Base-by-base conservation (phyloP, 2,888 invertebrate species). In the Acanthosepion lycidas region DNA sequence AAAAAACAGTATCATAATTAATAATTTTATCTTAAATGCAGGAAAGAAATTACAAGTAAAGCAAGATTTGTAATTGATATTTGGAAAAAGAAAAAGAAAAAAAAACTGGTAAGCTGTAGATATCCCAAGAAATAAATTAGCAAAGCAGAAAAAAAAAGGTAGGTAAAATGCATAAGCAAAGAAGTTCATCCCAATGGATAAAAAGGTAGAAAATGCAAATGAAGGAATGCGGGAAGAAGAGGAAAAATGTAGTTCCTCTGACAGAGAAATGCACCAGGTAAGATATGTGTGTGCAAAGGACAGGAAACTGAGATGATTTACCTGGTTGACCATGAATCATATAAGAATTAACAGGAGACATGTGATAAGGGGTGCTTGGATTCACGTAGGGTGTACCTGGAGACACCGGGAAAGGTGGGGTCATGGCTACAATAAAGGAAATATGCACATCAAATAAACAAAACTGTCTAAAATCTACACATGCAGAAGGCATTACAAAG, bases 361-460 rank as follows among this genome's bases (percentile, higher is more conserved):
- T 33, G 93, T 42, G 33, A 91, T 91, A 93, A 48, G 91, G 49
- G 64, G 95, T 97, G 97, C 97, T 97, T 97, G 98, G 98, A 97
- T 98, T 98, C 96, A 98, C 98, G 98, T 98, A 98, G 28, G 99
- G 99, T 18, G 99, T 99, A 96, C 99, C 98, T 95, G 99, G 99
- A 96, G 98, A 98, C 94, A 99, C 99, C 95, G 99, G 99, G 98
- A 99, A 99, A 94, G 98, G 98, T 92, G 99, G 99, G 49, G 99
- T 99, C 97, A 78, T 78, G 78, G 99, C 98, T 97, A 96, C 94
- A 96, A 96, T 94, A 94, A 91, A 95, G 53, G 92, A 94, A 92
- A 94, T 91, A 94, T 93, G 51, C 53, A 93, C 18, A 93, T 53
- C 49, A 92, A 92, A 92, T 49, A 51, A 93, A 93, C 78, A 78